Percentiles rank a stretch among this genome's conserved stretches.
Evolutionary conservation across 2,797 vertebrate species (phyloP).

Genomic region (Vipera latastei): DNA sequence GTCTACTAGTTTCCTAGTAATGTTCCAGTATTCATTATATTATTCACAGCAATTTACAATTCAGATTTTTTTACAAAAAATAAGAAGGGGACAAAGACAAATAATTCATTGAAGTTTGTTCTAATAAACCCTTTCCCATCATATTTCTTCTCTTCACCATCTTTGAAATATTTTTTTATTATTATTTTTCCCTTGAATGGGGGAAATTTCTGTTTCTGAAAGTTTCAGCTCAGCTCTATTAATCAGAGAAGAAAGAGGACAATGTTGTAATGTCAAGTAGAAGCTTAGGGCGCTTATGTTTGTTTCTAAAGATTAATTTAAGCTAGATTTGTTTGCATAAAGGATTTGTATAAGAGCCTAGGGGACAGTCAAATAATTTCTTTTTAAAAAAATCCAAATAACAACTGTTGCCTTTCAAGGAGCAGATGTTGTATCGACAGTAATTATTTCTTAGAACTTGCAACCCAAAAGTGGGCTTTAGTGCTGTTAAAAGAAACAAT

Average conservation of each 20-base stretch:
- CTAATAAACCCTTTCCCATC: too few relatives aligned
- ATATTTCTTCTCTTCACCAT: not conserved
- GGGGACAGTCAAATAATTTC: not conserved
- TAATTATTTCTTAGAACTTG: slow-evolving; percentile 22
- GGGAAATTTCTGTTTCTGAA: not conserved
- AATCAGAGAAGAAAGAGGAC: not conserved
- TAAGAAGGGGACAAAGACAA: not conserved
- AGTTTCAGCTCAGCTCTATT: not conserved
- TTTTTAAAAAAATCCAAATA: not conserved
- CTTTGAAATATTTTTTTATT: not conserved
- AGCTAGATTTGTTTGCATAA: slow-evolving; percentile 19
- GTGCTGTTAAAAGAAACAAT: not conserved
- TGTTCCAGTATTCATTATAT: not conserved
- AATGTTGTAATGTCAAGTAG: not conserved
- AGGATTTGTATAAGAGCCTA: not conserved
- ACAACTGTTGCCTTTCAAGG: not conserved
- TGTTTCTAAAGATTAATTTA: slow-evolving; percentile 30
- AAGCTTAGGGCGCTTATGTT: not conserved
- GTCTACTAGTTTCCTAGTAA: not conserved
- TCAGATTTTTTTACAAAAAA: too few relatives aligned
- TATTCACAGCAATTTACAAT: not conserved
- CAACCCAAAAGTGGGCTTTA: slow-evolving; percentile 8
- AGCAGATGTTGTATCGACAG: not conserved
- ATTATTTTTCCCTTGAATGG: not conserved
- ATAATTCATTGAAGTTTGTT: not conserved